Base-by-base conservation (phyloP, 2,888 invertebrate species). In the Eilema caniola region DNA sequence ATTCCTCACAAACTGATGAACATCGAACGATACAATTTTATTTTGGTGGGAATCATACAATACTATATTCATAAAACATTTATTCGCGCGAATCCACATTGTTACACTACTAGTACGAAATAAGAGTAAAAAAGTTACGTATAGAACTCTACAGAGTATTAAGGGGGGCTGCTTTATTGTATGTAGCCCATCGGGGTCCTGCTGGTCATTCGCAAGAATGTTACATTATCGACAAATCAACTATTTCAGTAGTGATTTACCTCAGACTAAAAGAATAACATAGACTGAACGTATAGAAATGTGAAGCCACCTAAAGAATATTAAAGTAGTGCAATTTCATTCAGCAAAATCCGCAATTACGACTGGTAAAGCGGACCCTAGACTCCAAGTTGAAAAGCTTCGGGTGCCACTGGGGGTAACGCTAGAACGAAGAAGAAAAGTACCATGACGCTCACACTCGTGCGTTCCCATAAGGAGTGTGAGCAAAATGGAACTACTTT, bases 81-180 rank as follows among this genome's bases (percentile, higher is more conserved):
- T 56, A 70, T 62, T 71, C 83, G 73, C 82, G 85, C 76, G 83
- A 83, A 72, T 84, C 81, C 86, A 86, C 83, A 84, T 81, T 83
- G 87, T 88, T 88, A 85, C 81, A 84, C 89, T 90, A 90, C 85
- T 80, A 89, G 84, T 89, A 90, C 76, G 82, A 89, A 89, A 90
- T 86, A 82, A 89, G 86, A 89, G 85, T 88, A 87, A 88, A 90
- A 81, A 89, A 86, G 74, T 67, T 93, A 93, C 90, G 90, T 93
- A 93, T 90, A 90, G 87, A 87, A 82, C 91, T 88, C 90, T 87
- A 86, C 82, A 89, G 88, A 83, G 75, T 84, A 86, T 78, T 81
- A 77, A 80, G 79, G 72, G 74, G 71, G 81, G 80, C 79, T 81
- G 83, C 79, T 79, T 72, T 66, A 68, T 67, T 70, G 75, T 77